Evolutionary conservation across 2,797 vertebrate genomes (phyloP).

Genomic region (Eulemur coronatus): DNA sequence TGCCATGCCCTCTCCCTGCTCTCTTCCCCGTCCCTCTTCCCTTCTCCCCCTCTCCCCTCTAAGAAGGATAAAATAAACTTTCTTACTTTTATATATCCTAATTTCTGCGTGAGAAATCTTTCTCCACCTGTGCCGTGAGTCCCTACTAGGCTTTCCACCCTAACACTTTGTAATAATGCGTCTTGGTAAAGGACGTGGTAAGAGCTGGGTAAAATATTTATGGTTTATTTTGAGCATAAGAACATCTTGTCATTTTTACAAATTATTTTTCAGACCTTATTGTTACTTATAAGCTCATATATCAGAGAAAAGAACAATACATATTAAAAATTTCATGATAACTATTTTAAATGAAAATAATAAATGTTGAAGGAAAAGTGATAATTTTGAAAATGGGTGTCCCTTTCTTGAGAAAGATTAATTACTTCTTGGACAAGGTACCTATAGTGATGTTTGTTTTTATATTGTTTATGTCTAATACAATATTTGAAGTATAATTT

Average conservation of each 20-base stretch:
- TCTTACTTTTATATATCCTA: too few relatives aligned
- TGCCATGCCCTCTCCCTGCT: too few relatives aligned
- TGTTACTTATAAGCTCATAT: neutral
- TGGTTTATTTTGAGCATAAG: neutral
- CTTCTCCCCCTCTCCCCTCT: too few relatives aligned
- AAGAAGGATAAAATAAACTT: too few relatives aligned
- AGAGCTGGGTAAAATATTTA: slow-evolving; percentile 36
- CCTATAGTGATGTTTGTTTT: neutral
- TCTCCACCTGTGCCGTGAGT: too few relatives aligned
- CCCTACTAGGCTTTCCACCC: too few relatives aligned
- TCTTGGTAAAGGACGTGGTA: neutral
- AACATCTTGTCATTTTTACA: slow-evolving; percentile 15
- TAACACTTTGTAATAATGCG: neutral
- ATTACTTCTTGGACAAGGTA: neutral
- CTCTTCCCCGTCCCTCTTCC: too few relatives aligned
- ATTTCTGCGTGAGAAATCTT: too few relatives aligned
- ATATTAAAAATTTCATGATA: neutral
- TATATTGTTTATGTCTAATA: neutral
- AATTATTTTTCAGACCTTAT: slow-evolving; percentile 20
- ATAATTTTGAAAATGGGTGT: slow-evolving; percentile 18
- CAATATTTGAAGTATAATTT: neutral
- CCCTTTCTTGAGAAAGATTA: neutral
- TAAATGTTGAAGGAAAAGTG: neutral
- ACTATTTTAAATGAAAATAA: slow-evolving; percentile 41
- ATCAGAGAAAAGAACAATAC: neutral